These are phyloP conservation scores for Epinotia bilunana DNA, from an alignment of 2,888 invertebrate genomes.

Conservation along the genomic window DNA sequence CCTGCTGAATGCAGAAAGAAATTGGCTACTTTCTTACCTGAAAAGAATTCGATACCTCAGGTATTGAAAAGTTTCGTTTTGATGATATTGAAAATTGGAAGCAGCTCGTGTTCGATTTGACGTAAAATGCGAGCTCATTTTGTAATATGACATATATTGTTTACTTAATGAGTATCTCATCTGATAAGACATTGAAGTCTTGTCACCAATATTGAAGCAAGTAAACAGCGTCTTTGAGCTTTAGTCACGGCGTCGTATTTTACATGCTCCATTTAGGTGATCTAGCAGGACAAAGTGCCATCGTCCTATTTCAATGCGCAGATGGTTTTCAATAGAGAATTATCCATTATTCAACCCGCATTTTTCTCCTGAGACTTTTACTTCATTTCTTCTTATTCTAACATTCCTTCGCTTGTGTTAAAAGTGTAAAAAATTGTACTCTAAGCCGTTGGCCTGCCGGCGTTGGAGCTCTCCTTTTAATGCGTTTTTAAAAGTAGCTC, in stretches of 20 bases:
- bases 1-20: constrained; percentile 42
- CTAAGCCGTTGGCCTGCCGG: constrained; percentile 37
- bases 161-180: constrained; percentile 17
- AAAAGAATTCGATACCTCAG: constrained; percentile 44
- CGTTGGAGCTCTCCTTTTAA: constrained; percentile 43
- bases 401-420: constrained; percentile 43
- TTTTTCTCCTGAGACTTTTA: constrained; percentile 42
- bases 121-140: constrained; percentile 28
- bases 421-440: constrained; percentile 44
- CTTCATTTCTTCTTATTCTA: constrained; percentile 43
- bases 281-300: constrained; percentile 44
- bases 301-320: constrained; percentile 40
- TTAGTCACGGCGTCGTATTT: background rate
- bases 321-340: constrained; percentile 45
- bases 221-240: background rate
- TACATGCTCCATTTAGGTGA: constrained; percentile 14
- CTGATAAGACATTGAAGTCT: constrained; percentile 13
- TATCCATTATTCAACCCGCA: constrained; percentile 45
- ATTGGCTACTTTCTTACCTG: constrained; percentile 46
- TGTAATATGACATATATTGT: constrained; percentile 15
- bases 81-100: constrained; percentile 43
- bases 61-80: constrained; percentile 43
- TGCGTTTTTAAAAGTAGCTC: constrained; percentile 45
- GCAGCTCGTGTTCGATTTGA: constrained; percentile 37
- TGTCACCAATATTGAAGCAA: background rate